Conservation (phyloP, 2,113 vertebrate species). For the Pandion haliaetus region DNA sequence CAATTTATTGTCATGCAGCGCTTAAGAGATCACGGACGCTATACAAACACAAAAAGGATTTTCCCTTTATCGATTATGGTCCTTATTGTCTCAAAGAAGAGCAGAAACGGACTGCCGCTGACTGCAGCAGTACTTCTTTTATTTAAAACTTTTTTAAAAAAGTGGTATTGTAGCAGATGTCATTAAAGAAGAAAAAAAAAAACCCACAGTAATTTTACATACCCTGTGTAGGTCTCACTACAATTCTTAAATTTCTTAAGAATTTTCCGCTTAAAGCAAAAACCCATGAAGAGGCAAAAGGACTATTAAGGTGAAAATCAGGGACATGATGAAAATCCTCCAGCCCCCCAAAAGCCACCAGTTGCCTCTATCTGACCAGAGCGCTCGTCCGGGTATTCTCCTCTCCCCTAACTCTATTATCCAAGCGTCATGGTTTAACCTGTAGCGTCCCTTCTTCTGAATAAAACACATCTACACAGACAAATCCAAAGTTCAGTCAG, state of each 20-base stretch:
- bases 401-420: background rate
- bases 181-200: background rate
- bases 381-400: background rate
- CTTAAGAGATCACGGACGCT: accelerated
- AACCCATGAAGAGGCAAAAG: background rate
- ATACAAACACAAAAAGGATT: background rate
- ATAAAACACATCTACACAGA: accelerated
- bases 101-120: background rate
- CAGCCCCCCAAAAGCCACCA: background rate
- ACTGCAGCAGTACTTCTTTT: background rate
- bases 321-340: background rate
- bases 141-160: background rate
- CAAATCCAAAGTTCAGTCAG: background rate
- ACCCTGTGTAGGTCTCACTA: background rate
- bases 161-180: background rate
- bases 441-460: background rate
- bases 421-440: no score
- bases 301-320: background rate
- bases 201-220: accelerated
- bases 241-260: background rate
- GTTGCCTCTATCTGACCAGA: background rate
- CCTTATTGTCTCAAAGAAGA: background rate
- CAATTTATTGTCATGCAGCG: accelerated
- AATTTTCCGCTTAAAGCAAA: background rate
- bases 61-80: no score